Conservation (phyloP, 2,113 vertebrate species). For the Chaetodon trifascialis region DNA sequence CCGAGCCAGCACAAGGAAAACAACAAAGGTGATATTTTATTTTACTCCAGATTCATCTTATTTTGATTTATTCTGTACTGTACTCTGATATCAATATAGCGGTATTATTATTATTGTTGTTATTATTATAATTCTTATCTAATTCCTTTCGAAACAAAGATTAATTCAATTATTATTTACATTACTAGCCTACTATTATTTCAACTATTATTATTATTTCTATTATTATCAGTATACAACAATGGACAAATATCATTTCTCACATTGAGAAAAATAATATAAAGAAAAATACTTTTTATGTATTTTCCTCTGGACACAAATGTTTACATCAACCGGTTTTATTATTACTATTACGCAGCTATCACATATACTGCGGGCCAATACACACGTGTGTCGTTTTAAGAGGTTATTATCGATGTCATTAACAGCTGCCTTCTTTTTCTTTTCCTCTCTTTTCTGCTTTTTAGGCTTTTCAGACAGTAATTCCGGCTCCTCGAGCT, state of each 20-base stretch:
- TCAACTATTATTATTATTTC: background rate
- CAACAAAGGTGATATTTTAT: slow-evolving; percentile 90
- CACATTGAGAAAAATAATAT: background rate
- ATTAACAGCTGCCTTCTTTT: slow-evolving; percentile 3
- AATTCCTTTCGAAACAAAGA: background rate
- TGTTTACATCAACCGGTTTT: background rate
- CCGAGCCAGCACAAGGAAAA: slow-evolving; percentile 97
- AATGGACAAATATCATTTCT: background rate
- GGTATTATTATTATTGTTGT: background rate
- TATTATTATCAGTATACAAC: background rate
- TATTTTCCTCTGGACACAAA: background rate
- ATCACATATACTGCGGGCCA: background rate
- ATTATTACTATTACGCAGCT: background rate
- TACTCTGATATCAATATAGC: background rate
- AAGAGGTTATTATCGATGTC: background rate
- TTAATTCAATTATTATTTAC: background rate
- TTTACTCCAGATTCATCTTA: background rate
- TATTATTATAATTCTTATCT: background rate
- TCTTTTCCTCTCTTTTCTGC: slow-evolving; percentile 8
- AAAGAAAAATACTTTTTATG: background rate
- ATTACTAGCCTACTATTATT: background rate
- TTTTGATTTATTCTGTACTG: background rate
- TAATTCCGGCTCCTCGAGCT: slow-evolving; percentile 88
- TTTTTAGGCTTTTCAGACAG: slow-evolving; percentile 90
- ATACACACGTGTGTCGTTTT: background rate